Percentiles rank a stretch among this genome's conserved stretches.
These are phyloP conservation scores for Leucoma salicis DNA, from an alignment of 2,888 invertebrate genomes.

Conservation along the genomic window DNA sequence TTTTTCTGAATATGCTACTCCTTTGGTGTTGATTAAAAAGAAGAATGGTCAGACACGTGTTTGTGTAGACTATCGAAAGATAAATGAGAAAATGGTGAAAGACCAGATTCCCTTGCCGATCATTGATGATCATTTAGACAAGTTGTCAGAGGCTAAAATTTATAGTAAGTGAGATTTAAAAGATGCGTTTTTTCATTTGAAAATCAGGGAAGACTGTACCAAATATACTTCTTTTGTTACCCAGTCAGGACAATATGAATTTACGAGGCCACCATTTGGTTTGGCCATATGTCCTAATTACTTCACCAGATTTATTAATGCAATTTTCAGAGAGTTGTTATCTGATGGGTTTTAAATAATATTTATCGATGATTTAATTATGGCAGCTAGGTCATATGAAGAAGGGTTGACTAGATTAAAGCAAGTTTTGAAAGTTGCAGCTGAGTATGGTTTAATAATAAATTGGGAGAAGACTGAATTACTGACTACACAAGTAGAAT, in stretches of 20 bases:
- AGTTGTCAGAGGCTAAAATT: neutral
- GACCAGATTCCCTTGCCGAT: neutral
- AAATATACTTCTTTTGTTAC: constrained; percentile 28
- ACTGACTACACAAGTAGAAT: neutral
- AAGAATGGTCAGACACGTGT: neutral
- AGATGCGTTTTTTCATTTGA: constrained; percentile 49
- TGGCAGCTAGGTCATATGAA: neutral
- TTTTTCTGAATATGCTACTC: neutral
- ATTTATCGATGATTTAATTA: neutral
- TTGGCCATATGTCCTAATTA: constrained; percentile 1
- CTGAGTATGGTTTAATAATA: neutral
- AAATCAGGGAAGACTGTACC: constrained; percentile 20
- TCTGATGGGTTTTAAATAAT: neutral
- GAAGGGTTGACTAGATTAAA: neutral
- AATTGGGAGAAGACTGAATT: neutral
- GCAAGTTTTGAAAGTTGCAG: neutral
- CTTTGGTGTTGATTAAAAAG: neutral
- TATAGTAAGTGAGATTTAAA: neutral
- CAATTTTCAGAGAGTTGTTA: neutral
- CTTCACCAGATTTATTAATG: constrained; percentile 1
- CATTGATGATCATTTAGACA: neutral
- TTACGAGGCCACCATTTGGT: constrained; percentile 37
- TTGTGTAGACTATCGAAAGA: neutral
- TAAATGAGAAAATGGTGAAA: constrained; percentile 16
- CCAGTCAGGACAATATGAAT: constrained; percentile 50